phyloP scores from a whole-genome alignment of 2,113 vertebrate genomes.

The Leucoraja erinaceus region DNA sequence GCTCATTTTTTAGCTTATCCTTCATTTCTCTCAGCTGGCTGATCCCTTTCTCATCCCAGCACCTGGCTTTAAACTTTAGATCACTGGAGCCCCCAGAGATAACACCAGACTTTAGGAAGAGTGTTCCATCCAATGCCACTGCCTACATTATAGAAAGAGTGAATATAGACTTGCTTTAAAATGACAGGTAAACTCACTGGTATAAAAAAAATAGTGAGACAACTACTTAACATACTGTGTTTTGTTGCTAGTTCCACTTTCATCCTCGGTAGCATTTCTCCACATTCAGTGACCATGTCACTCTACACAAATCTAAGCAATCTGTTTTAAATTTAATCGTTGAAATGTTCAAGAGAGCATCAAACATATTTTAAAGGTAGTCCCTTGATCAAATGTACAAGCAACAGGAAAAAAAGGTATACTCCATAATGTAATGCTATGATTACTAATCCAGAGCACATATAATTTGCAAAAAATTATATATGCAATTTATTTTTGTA shows the following conservation, averaged over 20 bases:
- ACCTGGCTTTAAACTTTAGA: conserved; percentile 73
- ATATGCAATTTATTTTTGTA: conserved; percentile 48
- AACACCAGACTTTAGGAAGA: conserved; percentile 86
- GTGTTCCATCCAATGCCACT: conserved; percentile 84
- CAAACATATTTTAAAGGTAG: neutral
- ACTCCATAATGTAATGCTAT: neutral
- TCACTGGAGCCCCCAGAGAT: conserved; percentile 87
- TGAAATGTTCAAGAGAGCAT: neutral
- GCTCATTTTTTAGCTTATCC: conserved; percentile 62
- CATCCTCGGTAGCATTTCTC: neutral
- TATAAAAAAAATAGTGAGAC: neutral
- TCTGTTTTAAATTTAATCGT: neutral
- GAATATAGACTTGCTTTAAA: neutral
- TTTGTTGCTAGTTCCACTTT: neutral
- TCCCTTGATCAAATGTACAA: neutral
- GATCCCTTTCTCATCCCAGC: conserved; percentile 86
- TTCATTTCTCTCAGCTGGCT: conserved; percentile 67
- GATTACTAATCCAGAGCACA: neutral
- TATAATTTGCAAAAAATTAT: neutral
- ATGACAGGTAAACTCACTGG: neutral
- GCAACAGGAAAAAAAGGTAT: neutral
- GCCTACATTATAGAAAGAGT: conserved; percentile 57
- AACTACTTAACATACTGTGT: neutral
- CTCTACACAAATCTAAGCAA: neutral
- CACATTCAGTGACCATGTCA: neutral